Evolutionary conservation across 2,113 vertebrate genomes (phyloP).

Genomic region (Cephalopholis sonnerati): DNA sequence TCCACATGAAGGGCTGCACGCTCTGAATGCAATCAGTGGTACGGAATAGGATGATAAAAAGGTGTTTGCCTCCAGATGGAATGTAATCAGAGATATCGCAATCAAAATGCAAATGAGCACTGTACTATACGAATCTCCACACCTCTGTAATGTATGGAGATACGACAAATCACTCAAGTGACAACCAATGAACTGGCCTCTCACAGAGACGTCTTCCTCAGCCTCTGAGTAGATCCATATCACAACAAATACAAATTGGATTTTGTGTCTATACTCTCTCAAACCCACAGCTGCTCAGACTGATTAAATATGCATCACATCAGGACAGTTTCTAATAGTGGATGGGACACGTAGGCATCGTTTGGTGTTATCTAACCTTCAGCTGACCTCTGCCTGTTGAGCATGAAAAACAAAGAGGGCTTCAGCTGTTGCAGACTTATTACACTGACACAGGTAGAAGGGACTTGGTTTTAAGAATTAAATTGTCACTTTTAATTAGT

Average conservation of each 20-base stretch:
- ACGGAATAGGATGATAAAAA: constrained; percentile 1
- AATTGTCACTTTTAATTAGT: not conserved
- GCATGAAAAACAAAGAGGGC: not conserved
- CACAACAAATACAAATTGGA: constrained; percentile 52
- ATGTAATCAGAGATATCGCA: constrained; percentile 26
- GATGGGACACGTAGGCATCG: not conserved
- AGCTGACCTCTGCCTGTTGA: constrained; percentile 28
- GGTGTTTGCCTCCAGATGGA: not conserved
- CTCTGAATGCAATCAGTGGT: constrained; percentile 11
- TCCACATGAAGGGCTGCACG: not conserved
- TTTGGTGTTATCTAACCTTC: constrained; percentile 29
- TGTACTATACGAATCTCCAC: constrained; percentile 20
- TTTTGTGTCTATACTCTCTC: constrained; percentile 41
- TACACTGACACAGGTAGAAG: no score
- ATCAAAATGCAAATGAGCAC: constrained; percentile 63
- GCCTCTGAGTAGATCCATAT: constrained; percentile 36
- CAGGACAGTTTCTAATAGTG: constrained; percentile 22
- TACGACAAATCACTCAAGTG: constrained; percentile 10
- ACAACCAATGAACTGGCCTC: not conserved
- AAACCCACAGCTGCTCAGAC: constrained; percentile 17
- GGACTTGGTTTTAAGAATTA: not conserved
- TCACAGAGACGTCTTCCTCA: not conserved
- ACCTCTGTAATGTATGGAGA: not conserved
- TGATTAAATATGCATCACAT: constrained; percentile 38
- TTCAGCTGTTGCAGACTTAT: not conserved